These are phyloP conservation scores for Propithecus deckenii DNA, from an alignment of 2,797 vertebrate genomes.

Conservation along the genomic window DNA sequence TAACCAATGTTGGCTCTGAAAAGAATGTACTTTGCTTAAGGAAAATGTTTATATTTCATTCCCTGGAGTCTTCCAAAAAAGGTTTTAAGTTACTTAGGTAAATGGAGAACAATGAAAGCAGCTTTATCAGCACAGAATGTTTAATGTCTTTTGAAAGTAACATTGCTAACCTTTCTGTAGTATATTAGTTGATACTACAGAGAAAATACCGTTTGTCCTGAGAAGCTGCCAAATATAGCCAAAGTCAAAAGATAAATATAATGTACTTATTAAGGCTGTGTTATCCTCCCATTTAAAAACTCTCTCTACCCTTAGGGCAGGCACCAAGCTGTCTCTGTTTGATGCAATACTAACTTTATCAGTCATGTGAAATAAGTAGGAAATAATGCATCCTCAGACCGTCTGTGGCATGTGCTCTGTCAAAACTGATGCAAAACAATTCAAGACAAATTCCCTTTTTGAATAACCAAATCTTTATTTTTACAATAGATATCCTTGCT, in stretches of 20 bases:
- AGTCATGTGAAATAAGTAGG: slow-evolving; percentile 49
- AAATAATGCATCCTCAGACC: slow-evolving; percentile 35
- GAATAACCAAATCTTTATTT: background rate
- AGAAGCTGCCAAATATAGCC: slow-evolving; percentile 50
- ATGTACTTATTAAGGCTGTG: slow-evolving; percentile 34
- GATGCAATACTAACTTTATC: slow-evolving; percentile 23
- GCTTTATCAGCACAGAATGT: background rate
- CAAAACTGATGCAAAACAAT: slow-evolving; percentile 4
- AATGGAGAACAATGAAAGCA: slow-evolving; percentile 61
- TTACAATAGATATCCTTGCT: background rate
- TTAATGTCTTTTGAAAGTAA: slow-evolving; percentile 59
- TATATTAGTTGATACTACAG: slow-evolving; percentile 38
- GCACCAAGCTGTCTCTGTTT: slow-evolving; percentile 56
- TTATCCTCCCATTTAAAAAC: slow-evolving; percentile 36
- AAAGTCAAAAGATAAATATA: slow-evolving; percentile 61
- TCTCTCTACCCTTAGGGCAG: slow-evolving; percentile 36
- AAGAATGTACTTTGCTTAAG: slow-evolving; percentile 62
- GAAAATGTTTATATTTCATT: slow-evolving; percentile 72
- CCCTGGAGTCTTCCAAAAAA: slow-evolving; percentile 67
- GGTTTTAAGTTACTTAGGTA: slow-evolving; percentile 57
- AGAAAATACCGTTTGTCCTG: slow-evolving; percentile 46
- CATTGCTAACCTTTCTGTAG: slow-evolving; percentile 21
- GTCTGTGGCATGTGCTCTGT: background rate
- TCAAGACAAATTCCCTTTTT: background rate
- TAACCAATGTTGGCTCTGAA: slow-evolving; percentile 47